A percentile compares a stretch with the other conserved stretches of the same genome.
Evolutionary conservation across 2,113 vertebrate genomes (phyloP).

Genomic region (Chaetodon trifascialis): DNA sequence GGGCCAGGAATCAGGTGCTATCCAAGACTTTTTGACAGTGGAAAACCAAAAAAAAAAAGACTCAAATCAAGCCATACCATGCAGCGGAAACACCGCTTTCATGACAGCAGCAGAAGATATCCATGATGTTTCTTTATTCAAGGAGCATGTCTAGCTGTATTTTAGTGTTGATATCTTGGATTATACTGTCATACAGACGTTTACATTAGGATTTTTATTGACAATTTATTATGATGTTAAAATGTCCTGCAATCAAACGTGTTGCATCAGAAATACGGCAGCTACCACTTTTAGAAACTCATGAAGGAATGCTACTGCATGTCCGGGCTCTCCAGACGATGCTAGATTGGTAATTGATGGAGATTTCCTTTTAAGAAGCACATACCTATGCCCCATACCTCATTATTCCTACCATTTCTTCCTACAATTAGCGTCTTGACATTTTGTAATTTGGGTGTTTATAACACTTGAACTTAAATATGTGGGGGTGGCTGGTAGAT

Average conservation of each 20-base stretch:
- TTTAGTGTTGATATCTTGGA: background rate
- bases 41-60: too few relatives aligned
- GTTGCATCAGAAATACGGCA: background rate
- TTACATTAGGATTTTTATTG: background rate
- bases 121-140: background rate
- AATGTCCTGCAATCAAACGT: background rate
- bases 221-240: background rate
- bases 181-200: background rate
- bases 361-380: background rate
- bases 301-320: background rate
- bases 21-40: too few relatives aligned
- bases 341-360: background rate
- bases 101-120: too few relatives aligned
- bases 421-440: background rate
- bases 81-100: too few relatives aligned
- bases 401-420: background rate
- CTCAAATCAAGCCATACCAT: too few relatives aligned
- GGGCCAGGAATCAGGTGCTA: too few relatives aligned
- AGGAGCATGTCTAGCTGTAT: background rate
- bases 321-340: background rate
- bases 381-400: background rate
- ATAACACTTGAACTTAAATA: background rate
- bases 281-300: background rate
- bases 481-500: background rate
- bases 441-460: background rate